Conservation (phyloP, 2,888 invertebrate species). For the Stenodera caucasica region DNA sequence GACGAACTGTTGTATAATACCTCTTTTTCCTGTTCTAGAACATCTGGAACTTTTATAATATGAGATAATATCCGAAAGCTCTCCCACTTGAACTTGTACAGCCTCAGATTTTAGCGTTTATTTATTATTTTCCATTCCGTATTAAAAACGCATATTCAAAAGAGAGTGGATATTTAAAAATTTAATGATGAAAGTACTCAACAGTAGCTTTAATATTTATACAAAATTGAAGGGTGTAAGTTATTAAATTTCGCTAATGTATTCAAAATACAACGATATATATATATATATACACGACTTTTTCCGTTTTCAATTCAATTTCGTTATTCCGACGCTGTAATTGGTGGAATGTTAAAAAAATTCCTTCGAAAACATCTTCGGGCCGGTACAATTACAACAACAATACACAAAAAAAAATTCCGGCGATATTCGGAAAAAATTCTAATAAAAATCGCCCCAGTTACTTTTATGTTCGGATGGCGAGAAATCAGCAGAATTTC, state of each 20-base stretch:
- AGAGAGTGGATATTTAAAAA: constrained; percentile 30
- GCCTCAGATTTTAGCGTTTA: not conserved
- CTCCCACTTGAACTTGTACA: constrained; percentile 2
- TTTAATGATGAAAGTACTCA: constrained; percentile 20
- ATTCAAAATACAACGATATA: no score
- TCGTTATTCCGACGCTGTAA: not conserved
- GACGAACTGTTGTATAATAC: constrained; percentile 33
- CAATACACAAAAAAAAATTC: not conserved
- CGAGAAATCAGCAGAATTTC: not conserved
- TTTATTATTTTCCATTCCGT: constrained; percentile 1
- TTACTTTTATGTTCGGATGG: not conserved
- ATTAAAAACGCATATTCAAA: constrained; percentile 25
- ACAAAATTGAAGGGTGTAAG: constrained; percentile 5
- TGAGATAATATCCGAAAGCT: constrained; percentile 28
- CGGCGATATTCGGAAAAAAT: not conserved
- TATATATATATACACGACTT: no score
- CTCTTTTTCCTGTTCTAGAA: constrained; percentile 30
- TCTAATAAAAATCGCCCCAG: not conserved
- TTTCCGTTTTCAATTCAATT: not conserved
- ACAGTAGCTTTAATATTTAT: constrained; percentile 16
- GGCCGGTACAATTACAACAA: not conserved
- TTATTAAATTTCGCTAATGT: constrained; percentile 6
- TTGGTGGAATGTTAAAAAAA: not conserved
- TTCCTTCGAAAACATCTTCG: not conserved
- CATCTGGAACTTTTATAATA: constrained; percentile 41